Evolutionary conservation across 2,113 vertebrate genomes (phyloP).

Genomic region (Onychorhynchus coronatus): DNA sequence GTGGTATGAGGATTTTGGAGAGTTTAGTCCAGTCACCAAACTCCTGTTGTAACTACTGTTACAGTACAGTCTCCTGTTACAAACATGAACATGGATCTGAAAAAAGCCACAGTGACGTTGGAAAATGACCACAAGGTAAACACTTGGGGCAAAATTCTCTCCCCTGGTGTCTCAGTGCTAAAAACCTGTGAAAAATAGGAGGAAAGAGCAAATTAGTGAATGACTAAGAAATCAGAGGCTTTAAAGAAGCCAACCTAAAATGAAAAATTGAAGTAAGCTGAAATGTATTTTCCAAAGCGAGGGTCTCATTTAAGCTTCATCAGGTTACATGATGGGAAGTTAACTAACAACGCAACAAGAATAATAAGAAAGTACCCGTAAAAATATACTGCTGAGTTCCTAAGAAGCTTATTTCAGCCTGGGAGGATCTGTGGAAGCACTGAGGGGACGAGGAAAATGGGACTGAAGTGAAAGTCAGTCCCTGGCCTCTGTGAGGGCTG

Average conservation of each 20-base stretch:
- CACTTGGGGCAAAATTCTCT: not conserved
- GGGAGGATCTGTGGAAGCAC: not conserved
- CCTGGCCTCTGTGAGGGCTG: accelerated
- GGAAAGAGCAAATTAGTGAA: not conserved
- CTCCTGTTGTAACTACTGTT: not conserved
- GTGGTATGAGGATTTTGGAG: not conserved
- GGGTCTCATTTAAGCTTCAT: not conserved
- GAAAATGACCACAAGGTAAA: not conserved
- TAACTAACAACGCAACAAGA: not conserved
- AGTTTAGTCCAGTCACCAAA: not conserved
- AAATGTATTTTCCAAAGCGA: not conserved
- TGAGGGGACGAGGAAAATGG: accelerated
- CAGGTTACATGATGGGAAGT: accelerated
- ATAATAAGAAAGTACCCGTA: not conserved
- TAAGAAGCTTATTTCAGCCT: not conserved
- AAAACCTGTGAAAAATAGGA: not conserved
- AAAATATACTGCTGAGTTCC: not conserved
- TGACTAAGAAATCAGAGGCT: not conserved
- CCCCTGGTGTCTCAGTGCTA: not conserved
- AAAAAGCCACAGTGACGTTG: not conserved
- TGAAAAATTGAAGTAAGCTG: not conserved
- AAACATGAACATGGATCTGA: not conserved
- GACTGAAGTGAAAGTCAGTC: not conserved
- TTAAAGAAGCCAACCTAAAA: not conserved
- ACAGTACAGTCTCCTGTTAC: not conserved